These are phyloP conservation scores for Poeciliopsis gracilis DNA, from an alignment of 2,797 vertebrate species.

Conservation along the genomic window DNA sequence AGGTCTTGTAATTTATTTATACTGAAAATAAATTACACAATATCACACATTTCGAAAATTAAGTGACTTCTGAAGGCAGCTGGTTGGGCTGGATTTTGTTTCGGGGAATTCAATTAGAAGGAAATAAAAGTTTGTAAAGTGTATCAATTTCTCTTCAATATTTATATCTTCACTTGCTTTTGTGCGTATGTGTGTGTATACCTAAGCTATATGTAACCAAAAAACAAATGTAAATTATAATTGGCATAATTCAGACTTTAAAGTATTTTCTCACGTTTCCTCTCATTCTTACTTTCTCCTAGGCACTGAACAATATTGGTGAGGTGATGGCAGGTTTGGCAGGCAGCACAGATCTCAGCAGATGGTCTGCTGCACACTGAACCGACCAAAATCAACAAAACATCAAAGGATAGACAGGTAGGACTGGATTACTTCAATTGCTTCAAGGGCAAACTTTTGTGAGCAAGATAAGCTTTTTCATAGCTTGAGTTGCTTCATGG, in stretches of 20 bases:
- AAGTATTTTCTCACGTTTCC: background rate
- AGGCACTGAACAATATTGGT: conserved; percentile 55
- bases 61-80: background rate
- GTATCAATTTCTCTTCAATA: background rate
- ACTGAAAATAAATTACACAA: background rate
- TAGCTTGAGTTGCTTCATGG: conserved; percentile 11
- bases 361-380: conserved; percentile 57
- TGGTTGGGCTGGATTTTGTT: background rate
- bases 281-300: conserved; percentile 12
- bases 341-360: conserved; percentile 45
- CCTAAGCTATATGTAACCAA: background rate
- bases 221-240: background rate
- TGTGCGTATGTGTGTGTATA: too few species aligned
- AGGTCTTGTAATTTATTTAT: background rate
- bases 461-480: conserved; percentile 19
- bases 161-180: background rate
- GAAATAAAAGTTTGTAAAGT: background rate
- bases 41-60: background rate
- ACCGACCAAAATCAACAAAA: conserved; percentile 41
- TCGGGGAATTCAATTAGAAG: background rate
- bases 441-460: conserved; percentile 16
- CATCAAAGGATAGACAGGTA: conserved; percentile 57
- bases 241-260: background rate
- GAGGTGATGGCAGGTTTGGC: conserved; percentile 60
- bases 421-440: conserved; percentile 15